Percentiles rank a stretch among this genome's conserved stretches.
Conservation (phyloP, 2,888 invertebrate genomes). For the Sphecodes monilicornis region DNA sequence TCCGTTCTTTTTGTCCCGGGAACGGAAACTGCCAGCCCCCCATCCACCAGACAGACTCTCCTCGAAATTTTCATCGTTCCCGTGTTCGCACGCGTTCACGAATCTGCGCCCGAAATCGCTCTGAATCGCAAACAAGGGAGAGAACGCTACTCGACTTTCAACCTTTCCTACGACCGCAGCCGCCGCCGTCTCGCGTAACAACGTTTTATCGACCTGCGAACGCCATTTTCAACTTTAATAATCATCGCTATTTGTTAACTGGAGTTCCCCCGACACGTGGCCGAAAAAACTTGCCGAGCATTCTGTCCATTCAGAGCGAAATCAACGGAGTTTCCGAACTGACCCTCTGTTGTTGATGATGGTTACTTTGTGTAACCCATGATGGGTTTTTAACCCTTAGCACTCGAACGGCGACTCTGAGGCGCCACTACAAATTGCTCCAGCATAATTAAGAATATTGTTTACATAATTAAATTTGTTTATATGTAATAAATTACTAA, state of each 20-base stretch:
- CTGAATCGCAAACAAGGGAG: constrained; percentile 1
- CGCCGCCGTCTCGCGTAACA: not conserved
- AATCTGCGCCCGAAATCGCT: constrained; percentile 8
- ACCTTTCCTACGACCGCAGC: not conserved
- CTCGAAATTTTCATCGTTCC: constrained; percentile 15
- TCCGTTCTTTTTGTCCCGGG: not conserved
- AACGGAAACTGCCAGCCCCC: not conserved
- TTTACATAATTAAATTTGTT: no score
- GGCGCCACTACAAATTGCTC: no score
- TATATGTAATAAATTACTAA: no score
- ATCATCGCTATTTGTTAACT: not conserved
- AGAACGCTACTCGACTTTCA: not conserved
- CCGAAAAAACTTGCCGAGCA: not conserved
- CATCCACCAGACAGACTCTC: not conserved
- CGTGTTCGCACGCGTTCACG: not conserved
- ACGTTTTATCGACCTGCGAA: not conserved
- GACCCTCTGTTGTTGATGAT: not conserved
- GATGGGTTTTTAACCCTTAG: not conserved
- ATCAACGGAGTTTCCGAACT: not conserved
- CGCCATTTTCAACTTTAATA: not conserved
- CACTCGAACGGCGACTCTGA: no score
- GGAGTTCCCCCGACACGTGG: not conserved
- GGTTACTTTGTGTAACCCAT: not conserved
- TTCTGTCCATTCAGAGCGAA: not conserved
- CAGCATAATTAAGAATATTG: no score